Evolutionary conservation across 2,888 invertebrate genomes (phyloP), one percentile per base, ranked within the genome.

Genomic region (Ryuthela nishihirai): DNA sequence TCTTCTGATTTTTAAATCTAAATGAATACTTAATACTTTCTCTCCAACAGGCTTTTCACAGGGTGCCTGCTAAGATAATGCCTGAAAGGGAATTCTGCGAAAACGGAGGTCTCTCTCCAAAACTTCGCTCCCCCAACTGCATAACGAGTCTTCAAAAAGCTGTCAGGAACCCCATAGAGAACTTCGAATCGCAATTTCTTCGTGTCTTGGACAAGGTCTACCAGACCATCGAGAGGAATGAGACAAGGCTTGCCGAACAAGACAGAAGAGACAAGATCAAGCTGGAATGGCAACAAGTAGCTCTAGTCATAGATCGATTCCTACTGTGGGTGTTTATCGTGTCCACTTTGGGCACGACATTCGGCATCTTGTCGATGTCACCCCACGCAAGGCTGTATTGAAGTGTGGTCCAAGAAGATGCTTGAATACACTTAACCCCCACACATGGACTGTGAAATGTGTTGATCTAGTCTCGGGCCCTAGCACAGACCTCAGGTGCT

Each of bases 281-380:
- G 70, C 76, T 87, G 49, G 91, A 92, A 73, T 92, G 91, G 91
- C 87, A 83, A 67, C 83, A 83, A 69, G 73, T 87, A 59, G 89
- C 91, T 1, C 81, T 90, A 47, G 89, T 92, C 12, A 82, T 89
- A 58, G 92, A 92, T 73, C 80, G 86, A 34, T 81, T 87, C 3
- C 78, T 89, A 1, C 79, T 89, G 15, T 84, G 83, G 55, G 81
- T 86, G 20, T 89, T 89, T 74, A 81, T 87, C 59, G 76, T 87
- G 60, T 83, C 85, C 50, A 88, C 88, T 7, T 80, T 83, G 43
- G 81, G 87, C 64, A 83, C 87, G n/a, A 87, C 88, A 1, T 83
- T 85, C 1, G 84, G 86, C 64, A 88, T 89, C 67, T 77, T 89
- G 45, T 85, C 77, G 76, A 84, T 75, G 71, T 85, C 80, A 67